Evolutionary conservation across 2,113 vertebrate genomes (phyloP).

Genomic region (Empidonax traillii): DNA sequence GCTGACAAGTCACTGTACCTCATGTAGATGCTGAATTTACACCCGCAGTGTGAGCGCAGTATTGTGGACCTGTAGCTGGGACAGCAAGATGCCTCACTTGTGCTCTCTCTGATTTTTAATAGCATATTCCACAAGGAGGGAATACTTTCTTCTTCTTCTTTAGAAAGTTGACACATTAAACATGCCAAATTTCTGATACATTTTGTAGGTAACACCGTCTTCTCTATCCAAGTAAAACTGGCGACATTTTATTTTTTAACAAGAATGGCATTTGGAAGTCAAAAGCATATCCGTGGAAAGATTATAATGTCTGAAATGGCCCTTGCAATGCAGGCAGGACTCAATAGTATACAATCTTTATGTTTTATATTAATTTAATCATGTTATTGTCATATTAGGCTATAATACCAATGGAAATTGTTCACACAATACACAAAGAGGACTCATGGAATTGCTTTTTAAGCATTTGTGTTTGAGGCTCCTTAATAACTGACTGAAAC

Average conservation of each 20-base stretch:
- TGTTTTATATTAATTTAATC: conserved; percentile 3
- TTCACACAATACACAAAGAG: not conserved
- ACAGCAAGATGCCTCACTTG: conserved; percentile 71
- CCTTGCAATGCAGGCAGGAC: conserved; percentile 22
- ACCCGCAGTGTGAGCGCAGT: conserved; percentile 73
- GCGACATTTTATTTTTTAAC: not conserved
- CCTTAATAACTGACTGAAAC: conserved; percentile 1
- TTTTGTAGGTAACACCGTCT: conserved; percentile 49
- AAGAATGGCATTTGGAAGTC: conserved; percentile 30
- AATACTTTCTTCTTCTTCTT: conserved; percentile 26
- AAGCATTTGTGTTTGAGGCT: not conserved
- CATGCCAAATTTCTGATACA: conserved; percentile 11
- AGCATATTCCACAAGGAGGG: conserved; percentile 49
- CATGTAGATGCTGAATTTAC: conserved; percentile 84
- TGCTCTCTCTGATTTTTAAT: conserved; percentile 42
- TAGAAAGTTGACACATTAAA: conserved; percentile 31
- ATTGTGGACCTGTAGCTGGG: conserved; percentile 71
- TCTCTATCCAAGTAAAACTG: conserved; percentile 36
- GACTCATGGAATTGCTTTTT: not conserved
- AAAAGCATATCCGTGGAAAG: not conserved
- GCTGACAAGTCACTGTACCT: conserved; percentile 90
- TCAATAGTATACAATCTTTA: not conserved
- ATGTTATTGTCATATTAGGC: not conserved
- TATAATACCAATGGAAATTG: not conserved
- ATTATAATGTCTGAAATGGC: not conserved